Evolutionary conservation across 2,888 invertebrate genomes (phyloP).

Genomic region (Hedya salicella): DNA sequence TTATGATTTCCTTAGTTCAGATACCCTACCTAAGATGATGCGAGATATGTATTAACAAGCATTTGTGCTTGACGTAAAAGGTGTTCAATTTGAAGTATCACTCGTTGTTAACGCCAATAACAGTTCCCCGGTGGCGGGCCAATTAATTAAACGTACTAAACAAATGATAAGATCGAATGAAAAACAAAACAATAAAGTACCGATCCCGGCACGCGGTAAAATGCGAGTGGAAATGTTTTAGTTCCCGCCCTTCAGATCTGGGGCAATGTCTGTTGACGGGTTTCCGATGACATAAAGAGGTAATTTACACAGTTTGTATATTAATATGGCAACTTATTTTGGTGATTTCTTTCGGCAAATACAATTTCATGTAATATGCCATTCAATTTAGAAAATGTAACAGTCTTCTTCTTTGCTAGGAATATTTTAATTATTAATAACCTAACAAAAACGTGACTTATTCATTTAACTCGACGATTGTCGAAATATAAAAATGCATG

Average conservation of each 20-base stretch:
- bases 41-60: too few relatives aligned
- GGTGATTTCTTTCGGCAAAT: neutral
- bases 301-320: neutral
- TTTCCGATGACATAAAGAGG: slow-evolving; percentile 10
- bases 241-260: slow-evolving; percentile 21
- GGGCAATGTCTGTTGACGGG: slow-evolving; percentile 31
- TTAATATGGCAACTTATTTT: neutral
- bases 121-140: slow-evolving; percentile 8
- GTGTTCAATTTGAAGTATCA: neutral
- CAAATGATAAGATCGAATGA: slow-evolving; percentile 10
- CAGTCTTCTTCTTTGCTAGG: too few relatives aligned
- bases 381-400: too few relatives aligned
- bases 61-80: neutral
- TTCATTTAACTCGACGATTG: too few relatives aligned
- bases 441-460: too few relatives aligned
- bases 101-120: slow-evolving; percentile 1
- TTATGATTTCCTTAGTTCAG: too few relatives aligned
- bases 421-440: too few relatives aligned
- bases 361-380: too few relatives aligned
- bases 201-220: slow-evolving; percentile 2
- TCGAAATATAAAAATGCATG: too few relatives aligned
- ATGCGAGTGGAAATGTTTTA: slow-evolving; percentile 30
- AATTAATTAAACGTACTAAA: slow-evolving; percentile 23
- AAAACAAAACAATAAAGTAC: slow-evolving; percentile 30
- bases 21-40: too few relatives aligned